A percentile compares a stretch with the other conserved stretches of the same genome.
These are phyloP conservation scores for Flabesymbios commensalis DNA, from an alignment of 2,888 invertebrate species.

Conservation along the genomic window DNA sequence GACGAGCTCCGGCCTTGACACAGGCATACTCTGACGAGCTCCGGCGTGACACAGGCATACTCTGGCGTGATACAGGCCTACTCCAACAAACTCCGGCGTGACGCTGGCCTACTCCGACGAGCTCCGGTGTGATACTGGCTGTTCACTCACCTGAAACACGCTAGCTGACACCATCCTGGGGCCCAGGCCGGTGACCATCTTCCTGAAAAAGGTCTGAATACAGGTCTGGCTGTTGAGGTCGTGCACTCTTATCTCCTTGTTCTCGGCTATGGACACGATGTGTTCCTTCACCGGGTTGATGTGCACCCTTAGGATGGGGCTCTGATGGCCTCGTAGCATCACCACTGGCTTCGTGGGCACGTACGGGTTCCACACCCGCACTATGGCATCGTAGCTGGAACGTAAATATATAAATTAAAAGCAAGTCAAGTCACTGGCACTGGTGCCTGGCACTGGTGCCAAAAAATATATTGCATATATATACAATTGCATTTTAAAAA, in stretches of 20 bases:
- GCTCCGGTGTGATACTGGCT: too few relatives aligned
- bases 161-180: constrained; percentile 21
- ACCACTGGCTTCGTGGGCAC: constrained; percentile 71
- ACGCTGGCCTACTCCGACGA: too few relatives aligned
- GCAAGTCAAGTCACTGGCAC: too few relatives aligned
- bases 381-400: constrained; percentile 75
- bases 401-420: too few relatives aligned
- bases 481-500: too few relatives aligned
- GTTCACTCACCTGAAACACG: constrained; percentile 27
- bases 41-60: too few relatives aligned
- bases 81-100: too few relatives aligned
- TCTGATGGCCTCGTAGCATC: constrained; percentile 71
- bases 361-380: constrained; percentile 81
- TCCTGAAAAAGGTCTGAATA: constrained; percentile 66
- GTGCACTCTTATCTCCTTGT: constrained; percentile 78
- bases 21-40: too few relatives aligned
- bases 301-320: constrained; percentile 67
- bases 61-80: too few relatives aligned
- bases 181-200: constrained; percentile 18
- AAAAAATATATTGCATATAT: too few relatives aligned
- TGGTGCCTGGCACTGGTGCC: too few relatives aligned
- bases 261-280: constrained; percentile 75
- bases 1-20: too few relatives aligned
- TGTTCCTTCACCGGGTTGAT: constrained; percentile 71
- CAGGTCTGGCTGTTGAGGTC: constrained; percentile 71